Evolutionary conservation across 1,140 invertebrate species (phyloP), one percentile per base, ranked within the genome.

Genomic region (Oscheius sp.): DNA sequence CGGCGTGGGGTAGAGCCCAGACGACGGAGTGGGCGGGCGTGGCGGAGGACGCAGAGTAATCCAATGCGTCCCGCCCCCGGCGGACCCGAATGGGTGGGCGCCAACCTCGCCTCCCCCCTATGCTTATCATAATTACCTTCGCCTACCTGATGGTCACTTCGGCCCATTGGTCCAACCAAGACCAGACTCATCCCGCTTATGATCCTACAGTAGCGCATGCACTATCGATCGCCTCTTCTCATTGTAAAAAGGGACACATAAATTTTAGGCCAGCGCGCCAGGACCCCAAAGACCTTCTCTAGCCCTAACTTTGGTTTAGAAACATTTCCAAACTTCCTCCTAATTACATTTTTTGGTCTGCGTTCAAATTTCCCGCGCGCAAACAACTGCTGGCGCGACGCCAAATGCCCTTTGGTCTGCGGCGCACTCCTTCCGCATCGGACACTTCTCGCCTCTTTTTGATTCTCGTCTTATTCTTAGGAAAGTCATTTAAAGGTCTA

Each of bases 361-460:
- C 49, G 29, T 68, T 68, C 55, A 55, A 68, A 68, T 61, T 68
- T 68, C 0, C 49, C 67, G 67, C 49, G 67, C 32, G 49, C 49
- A 55, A 55, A 55, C 32, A 38, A 49, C 18, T 67, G 45, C 62
- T 68, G 66, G 52, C 66, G 15, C 29, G 49, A 31, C 29, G 28
- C 34, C 66, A 55, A 68, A 28, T 23, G 49, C 49, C 49, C 49
- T 55, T 55, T 55, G 49, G 49, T 61, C 52, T 42, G 49, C 26
- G 15, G 42, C 52, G 7, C 3, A 10, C 26, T 28, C n/a, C 34
- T 1, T 31, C 2, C 29, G 23, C 46, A n/a, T 67, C 32, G 65
- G 32, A 31, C 32, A 23, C 65, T 55, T 55, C 31, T 34, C 4
- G 29, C 23, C 18, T 13, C 20, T 3, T 3, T 20, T 55, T 18